Percentiles rank a stretch among this genome's conserved stretches.
These are phyloP conservation scores for Hylaea fasciaria DNA, from an alignment of 2,888 invertebrate species.

Conservation along the genomic window DNA sequence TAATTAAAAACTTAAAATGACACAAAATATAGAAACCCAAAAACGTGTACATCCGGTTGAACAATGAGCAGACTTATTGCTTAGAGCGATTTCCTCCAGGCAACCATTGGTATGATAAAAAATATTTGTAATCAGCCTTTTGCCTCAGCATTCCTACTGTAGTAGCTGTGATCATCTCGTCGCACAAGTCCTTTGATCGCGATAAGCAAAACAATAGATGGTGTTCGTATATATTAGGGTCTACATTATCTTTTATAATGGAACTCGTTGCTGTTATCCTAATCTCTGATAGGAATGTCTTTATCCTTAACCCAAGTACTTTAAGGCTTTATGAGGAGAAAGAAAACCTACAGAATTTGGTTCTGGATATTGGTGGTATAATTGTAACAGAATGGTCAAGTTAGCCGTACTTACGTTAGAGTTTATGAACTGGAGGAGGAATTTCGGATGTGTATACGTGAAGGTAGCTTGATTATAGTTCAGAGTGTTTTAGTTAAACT, in stretches of 20 bases:
- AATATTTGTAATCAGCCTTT: no score
- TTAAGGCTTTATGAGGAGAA: background rate
- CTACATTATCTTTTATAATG: conserved; percentile 27
- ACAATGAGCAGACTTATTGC: no score
- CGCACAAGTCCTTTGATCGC: conserved; percentile 36
- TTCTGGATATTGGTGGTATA: background rate
- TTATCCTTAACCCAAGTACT: conserved; percentile 4
- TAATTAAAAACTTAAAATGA: no score
- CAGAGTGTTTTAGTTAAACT: no score
- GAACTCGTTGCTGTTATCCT: conserved; percentile 7
- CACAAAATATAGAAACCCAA: no score
- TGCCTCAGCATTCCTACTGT: background rate
- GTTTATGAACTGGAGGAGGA: no score
- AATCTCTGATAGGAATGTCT: conserved; percentile 14
- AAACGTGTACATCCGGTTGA: no score
- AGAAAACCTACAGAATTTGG: background rate
- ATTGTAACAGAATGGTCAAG: background rate
- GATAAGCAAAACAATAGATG: conserved; percentile 40
- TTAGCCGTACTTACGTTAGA: no score
- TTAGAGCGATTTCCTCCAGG: no score
- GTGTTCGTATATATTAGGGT: conserved; percentile 39
- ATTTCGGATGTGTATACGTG: no score
- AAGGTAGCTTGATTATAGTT: no score
- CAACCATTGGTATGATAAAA: no score
- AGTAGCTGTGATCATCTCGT: conserved; percentile 5